phyloP scores from a whole-genome alignment of 92 coral and sea anemone species.

The Phymanthus crucifer region DNA sequence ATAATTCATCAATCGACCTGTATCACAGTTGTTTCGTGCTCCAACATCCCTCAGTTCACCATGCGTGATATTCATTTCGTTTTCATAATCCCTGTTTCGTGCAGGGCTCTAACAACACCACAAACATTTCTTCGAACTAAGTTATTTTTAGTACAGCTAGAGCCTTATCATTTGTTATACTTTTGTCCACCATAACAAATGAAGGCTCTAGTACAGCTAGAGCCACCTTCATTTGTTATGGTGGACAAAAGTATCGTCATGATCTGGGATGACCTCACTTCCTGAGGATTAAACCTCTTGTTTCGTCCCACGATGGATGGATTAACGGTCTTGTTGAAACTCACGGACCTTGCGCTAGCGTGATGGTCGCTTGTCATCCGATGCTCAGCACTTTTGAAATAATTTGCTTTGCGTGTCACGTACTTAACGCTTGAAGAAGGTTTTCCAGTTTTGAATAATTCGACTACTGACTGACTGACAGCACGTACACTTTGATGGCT shows the following conservation, averaged over 20 bases:
- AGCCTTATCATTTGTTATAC: no score
- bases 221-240: no score
- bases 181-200: no score
- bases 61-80: background rate
- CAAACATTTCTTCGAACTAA: background rate
- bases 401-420: background rate
- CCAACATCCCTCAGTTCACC: conserved; percentile 1
- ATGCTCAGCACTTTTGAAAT: background rate
- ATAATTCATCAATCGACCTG: no score
- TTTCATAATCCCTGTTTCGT: background rate
- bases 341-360: background rate
- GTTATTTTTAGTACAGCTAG: conserved; percentile 2
- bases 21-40: no score
- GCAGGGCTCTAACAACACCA: background rate
- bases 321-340: background rate
- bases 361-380: background rate
- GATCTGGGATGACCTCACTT: background rate
- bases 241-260: background rate
- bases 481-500: background rate
- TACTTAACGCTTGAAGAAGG: background rate
- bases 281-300: background rate
- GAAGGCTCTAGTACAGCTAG: no score
- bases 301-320: background rate
- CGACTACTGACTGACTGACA: background rate
- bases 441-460: no score